Evolutionary conservation across 2,113 vertebrate genomes (phyloP).

Genomic region (Ameiurus melas): DNA sequence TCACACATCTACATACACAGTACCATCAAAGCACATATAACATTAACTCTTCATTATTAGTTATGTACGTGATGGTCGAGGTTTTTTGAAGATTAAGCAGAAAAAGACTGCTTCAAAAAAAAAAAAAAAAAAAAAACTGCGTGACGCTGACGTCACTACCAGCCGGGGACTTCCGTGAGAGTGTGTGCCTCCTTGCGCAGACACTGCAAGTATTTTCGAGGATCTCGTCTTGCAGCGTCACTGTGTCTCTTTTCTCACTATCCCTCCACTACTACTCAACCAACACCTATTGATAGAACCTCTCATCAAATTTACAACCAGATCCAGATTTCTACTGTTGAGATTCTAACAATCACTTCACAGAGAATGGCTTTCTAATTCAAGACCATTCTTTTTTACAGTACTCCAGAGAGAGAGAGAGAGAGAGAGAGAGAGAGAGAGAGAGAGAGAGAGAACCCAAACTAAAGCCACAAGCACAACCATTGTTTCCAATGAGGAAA

Average conservation of each 20-base stretch:
- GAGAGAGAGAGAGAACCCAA: neutral
- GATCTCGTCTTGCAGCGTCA: neutral
- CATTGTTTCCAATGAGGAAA: slow-evolving; percentile 19
- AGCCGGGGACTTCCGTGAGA: neutral
- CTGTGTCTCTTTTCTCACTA: neutral
- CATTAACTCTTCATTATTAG: too few species aligned
- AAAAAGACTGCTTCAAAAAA: neutral
- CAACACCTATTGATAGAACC: neutral
- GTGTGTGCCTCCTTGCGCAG: too few species aligned
- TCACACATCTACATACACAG: too few species aligned
- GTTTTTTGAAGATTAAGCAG: too few species aligned
- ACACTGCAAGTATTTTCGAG: neutral
- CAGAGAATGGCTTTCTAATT: slow-evolving; percentile 30
- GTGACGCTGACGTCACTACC: neutral
- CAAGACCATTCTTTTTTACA: slow-evolving; percentile 44
- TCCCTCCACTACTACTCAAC: neutral
- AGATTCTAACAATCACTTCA: slow-evolving; percentile 35
- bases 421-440: neutral
- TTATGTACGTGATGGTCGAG: too few species aligned
- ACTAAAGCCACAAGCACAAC: slow-evolving; percentile 13
- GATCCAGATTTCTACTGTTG: neutral
- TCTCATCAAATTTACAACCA: neutral
- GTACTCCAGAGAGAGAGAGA: neutral
- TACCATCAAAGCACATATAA: too few species aligned
- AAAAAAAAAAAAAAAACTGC: neutral